phyloP scores from a whole-genome alignment of 2,113 vertebrate genomes.

The Osmerus mordax region DNA sequence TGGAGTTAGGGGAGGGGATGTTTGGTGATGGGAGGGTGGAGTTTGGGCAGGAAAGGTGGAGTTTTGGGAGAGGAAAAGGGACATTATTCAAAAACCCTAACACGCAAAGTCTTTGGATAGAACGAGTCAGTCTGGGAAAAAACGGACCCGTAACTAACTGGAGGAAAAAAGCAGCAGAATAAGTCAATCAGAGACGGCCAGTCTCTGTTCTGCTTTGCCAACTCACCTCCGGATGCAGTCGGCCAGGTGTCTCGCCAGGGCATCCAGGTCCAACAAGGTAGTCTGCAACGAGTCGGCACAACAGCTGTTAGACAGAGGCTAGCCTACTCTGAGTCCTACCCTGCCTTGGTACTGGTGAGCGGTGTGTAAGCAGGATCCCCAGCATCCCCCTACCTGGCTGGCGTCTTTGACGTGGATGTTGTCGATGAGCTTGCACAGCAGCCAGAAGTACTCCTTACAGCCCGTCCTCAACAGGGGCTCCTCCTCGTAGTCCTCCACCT shows the following conservation, averaged over 20 bases:
- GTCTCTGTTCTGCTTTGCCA: neutral
- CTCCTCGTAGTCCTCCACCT: constrained; percentile 97
- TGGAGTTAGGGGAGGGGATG: neutral
- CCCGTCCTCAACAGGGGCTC: constrained; percentile 88
- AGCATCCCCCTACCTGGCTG: constrained; percentile 79
- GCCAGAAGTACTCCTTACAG: constrained; percentile 99
- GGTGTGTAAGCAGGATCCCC: too few relatives aligned
- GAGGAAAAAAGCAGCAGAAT: neutral
- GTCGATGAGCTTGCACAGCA: constrained; percentile 98
- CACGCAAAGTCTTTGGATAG: neutral
- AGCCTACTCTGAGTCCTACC: too few relatives aligned
- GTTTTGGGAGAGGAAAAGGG: neutral
- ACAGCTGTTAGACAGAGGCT: neutral
- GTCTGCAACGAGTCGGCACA: constrained; percentile 74
- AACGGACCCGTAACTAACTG: neutral
- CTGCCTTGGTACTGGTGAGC: too few relatives aligned
- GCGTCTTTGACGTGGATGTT: constrained; percentile 99
- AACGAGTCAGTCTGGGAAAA: neutral
- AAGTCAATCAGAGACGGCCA: neutral
- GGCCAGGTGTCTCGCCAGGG: constrained; percentile 91
- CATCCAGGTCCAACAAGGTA: constrained; percentile 94
- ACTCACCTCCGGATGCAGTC: constrained; percentile 96
- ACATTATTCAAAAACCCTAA: neutral
- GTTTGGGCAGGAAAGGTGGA: neutral
- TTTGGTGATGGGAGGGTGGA: neutral